Base-by-base conservation (phyloP, 2,888 invertebrate genomes). In the Ornithoptera alexandrae region DNA sequence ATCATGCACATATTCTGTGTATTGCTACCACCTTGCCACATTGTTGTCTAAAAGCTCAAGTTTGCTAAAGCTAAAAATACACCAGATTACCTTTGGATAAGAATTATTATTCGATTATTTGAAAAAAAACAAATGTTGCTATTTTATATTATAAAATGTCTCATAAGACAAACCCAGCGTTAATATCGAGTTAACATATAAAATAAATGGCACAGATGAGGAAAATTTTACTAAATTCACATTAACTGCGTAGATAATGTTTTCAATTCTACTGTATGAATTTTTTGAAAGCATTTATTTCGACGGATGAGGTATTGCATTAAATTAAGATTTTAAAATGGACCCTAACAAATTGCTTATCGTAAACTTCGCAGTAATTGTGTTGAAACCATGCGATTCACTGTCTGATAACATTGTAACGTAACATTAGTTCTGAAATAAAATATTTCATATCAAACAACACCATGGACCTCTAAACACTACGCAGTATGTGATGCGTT, bases 301-400 rank as follows among this genome's bases (percentile, higher is more conserved):
- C 53, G 62, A 71, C 58, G 58, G 59, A 63, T 15, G 18, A 59
- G 4, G 42, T 67, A 3, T 65, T 65, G 59, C 24, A 24, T 46
- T 59, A 18, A 59, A 58, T 59, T 59, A 65, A 58, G 59, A 46
- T 63, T 65, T 39, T 58, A 65, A 65, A 58, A 66, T 36, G 53
- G 20, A 66, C 50, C 30, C 46, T 12, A 24, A 3, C 30, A 57
- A 42, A 62, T 46, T 39, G 53, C 57, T 68, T 64, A 68, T 68
- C 68, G 53, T 53, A 36, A n/a, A 59, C 59, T 68, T 68, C 68
- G 50, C 62, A 71, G 65, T 58, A 71, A 71, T 69, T 53, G 59
- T 71, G 71, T 69, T 65, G 57, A 71, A 71, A 69, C 60, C 56
- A 66, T 64, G 59, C 66, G 68, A 68, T 60, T 66, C 65, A 71